Evolutionary conservation across 1,140 invertebrate genomes (phyloP), one percentile per base, ranked within the genome.

Genomic region (Lasaia peninsularis): DNA sequence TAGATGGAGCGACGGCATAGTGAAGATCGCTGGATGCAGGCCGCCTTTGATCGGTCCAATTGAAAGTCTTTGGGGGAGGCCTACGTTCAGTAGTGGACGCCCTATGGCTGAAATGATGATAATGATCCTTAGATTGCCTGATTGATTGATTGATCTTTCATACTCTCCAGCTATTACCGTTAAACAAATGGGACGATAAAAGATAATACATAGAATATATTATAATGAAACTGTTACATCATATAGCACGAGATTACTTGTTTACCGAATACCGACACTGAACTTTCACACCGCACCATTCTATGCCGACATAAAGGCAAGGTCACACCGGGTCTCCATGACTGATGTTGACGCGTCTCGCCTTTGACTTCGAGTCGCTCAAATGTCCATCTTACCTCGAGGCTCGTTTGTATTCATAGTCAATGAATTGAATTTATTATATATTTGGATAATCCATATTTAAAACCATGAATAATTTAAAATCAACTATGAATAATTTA

Each of bases 301-400:
- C 60, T 53, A 68, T 52, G 59, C 55, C 44, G 56, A 33, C 40
- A 68, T 60, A 62, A 59, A 79, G 66, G 72, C 66, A 74, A 80
- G 73, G 74, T 80, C 77, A 78, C 63, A 71, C 55, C 16, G 62
- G 66, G 63, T 63, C 63, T 58, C 60, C 52, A 75, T 83, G 78
- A 85, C 60, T 85, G 79, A 85, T 85, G 73, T 73, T 71, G 77
- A 78, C 73, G 70, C 61, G 61, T 63, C 63, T 75, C 74, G 66
- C 81, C 81, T 85, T 85, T 85, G 81, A 85, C 81, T 82, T 65
- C 66, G 53, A 76, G 69, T 72, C 78, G 70, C 67, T 79, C 77
- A 79, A 75, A 78, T 67, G 75, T 78, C 74, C 62, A 63, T 69
- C 52, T 54, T 63, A 62, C 62, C 67, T 56, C 24, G 53, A 57